These are phyloP conservation scores for Choloepus didactylus DNA, from an alignment of 2,797 vertebrate species.

Conservation along the genomic window DNA sequence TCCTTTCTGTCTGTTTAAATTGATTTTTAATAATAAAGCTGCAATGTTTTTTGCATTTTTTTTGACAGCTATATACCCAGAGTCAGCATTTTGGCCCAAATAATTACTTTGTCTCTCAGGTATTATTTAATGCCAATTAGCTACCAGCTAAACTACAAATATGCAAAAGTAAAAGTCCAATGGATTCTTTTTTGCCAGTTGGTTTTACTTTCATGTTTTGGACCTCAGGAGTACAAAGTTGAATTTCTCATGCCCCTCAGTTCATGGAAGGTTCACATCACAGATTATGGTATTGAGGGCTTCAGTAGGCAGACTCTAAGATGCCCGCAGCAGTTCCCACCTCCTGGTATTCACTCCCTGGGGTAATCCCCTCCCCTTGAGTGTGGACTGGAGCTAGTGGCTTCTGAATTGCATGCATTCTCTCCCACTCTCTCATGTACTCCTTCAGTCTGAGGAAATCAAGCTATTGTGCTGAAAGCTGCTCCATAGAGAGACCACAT, in stretches of 20 bases:
- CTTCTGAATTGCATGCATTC: not conserved
- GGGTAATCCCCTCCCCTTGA: not conserved
- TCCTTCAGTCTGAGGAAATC: not conserved
- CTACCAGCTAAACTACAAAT: not conserved
- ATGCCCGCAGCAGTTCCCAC: too few species aligned
- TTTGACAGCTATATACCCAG: not conserved
- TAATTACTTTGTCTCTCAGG: not conserved
- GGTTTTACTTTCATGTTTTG: not conserved
- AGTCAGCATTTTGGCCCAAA: not conserved
- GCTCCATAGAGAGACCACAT: not conserved
- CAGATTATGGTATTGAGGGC: not conserved
- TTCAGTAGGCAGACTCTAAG: not conserved
- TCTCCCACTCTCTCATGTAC: not conserved
- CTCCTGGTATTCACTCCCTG: not conserved
- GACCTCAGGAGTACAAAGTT: not conserved
- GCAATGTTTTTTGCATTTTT: not conserved
- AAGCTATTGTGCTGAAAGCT: not conserved
- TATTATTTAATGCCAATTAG: not conserved
- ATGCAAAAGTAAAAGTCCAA: not conserved
- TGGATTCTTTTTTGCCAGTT: not conserved
- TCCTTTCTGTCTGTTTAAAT: not conserved
- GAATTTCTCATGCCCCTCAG: not conserved
- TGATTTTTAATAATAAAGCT: conserved; percentile 18
- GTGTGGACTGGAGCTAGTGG: not conserved
- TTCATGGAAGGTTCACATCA: not conserved